These are phyloP conservation scores for Mustela nigripes DNA, from an alignment of 2,113 vertebrate genomes.

Conservation along the genomic window DNA sequence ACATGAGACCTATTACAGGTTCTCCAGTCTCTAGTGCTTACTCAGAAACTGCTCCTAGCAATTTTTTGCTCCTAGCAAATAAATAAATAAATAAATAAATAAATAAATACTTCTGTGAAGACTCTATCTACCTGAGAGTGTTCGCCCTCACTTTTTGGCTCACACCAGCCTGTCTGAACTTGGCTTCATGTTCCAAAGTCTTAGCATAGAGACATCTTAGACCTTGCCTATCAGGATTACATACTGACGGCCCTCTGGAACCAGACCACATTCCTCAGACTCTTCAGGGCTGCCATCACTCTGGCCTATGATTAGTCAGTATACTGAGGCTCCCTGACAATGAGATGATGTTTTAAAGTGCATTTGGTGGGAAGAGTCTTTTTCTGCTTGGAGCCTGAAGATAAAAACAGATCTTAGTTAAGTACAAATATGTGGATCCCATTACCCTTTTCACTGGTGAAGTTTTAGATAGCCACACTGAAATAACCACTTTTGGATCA, in stretches of 20 bases:
- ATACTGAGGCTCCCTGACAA: not conserved
- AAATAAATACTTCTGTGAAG: not conserved
- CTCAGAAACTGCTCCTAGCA: not conserved
- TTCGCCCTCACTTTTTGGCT: not conserved
- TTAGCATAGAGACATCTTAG: too few relatives aligned
- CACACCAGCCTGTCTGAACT: not conserved
- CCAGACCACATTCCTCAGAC: not conserved
- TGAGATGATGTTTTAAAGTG: not conserved
- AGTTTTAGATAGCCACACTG: not conserved
- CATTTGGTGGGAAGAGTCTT: not conserved
- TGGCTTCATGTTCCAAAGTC: not conserved
- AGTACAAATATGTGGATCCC: not conserved
- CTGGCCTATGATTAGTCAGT: not conserved
- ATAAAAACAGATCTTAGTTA: not conserved
- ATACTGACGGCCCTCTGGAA: not conserved
- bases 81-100: too few relatives aligned
- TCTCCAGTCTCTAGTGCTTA: not conserved
- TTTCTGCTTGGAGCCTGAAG: not conserved
- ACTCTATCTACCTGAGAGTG: not conserved
- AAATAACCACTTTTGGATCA: not conserved
- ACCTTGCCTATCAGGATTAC: not conserved
- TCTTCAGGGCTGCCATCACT: not conserved
- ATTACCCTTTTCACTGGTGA: not conserved
- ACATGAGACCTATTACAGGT: not conserved
- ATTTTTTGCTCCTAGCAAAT: too few relatives aligned